Conservation (phyloP, 2,888 invertebrate genomes). For the Acanthosepion pharaonis region DNA sequence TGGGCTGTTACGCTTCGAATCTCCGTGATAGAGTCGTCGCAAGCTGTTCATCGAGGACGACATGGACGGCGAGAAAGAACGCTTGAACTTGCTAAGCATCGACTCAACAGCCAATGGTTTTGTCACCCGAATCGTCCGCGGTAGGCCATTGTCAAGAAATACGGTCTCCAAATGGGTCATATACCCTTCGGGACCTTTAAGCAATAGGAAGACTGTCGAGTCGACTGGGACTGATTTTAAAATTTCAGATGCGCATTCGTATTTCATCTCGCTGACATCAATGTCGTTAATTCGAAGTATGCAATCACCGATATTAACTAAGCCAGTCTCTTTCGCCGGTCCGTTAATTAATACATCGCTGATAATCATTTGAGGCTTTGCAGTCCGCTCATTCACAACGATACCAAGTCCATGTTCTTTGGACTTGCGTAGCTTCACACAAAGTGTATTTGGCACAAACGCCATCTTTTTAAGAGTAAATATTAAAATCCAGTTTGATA, state of each 20-base stretch:
- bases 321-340: slow-evolving; percentile 69
- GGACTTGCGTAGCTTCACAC: slow-evolving; percentile 69
- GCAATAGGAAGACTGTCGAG: slow-evolving; percentile 64
- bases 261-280: slow-evolving; percentile 67
- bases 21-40: slow-evolving; percentile 53
- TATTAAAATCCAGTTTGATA: not conserved
- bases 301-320: slow-evolving; percentile 70
- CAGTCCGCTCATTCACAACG: slow-evolving; percentile 65
- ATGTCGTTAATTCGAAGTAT: slow-evolving; percentile 70
- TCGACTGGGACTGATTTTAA: slow-evolving; percentile 63
- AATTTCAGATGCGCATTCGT: slow-evolving; percentile 65
- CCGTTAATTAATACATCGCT: slow-evolving; percentile 69
- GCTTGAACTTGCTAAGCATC: slow-evolving; percentile 60
- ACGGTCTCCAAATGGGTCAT: slow-evolving; percentile 69
- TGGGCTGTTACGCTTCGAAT: slow-evolving; percentile 41
- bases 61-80: slow-evolving; percentile 57
- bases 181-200: slow-evolving; percentile 69
- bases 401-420: slow-evolving; percentile 69
- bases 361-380: slow-evolving; percentile 65
- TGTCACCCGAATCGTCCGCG: slow-evolving; percentile 68
- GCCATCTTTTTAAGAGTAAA: slow-evolving; percentile 50
- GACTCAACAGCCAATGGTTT: slow-evolving; percentile 63
- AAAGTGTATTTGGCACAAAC: slow-evolving; percentile 59
- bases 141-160: slow-evolving; percentile 67
- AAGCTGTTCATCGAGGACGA: slow-evolving; percentile 54